Conservation (phyloP, 2,888 invertebrate species). For the Gerosis bhagava region DNA sequence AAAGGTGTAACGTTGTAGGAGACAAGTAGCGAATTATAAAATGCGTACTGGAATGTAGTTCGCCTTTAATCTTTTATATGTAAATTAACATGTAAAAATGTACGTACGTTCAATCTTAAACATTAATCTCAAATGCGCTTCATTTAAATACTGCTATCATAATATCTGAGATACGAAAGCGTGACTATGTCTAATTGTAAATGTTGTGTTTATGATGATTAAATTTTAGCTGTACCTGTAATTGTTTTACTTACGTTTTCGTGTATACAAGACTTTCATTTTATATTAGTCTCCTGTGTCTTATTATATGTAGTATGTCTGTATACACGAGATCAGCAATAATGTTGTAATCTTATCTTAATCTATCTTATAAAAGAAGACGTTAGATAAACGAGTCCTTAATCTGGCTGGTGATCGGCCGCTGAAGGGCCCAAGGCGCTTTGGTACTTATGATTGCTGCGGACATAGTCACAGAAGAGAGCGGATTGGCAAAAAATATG, state of each 20-base stretch:
- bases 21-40: slow-evolving; percentile 16
- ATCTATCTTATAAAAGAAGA: slow-evolving; percentile 13
- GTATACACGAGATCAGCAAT: no score
- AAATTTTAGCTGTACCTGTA: no score
- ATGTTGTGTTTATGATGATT: no score
- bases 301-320: no score
- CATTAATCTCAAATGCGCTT: neutral
- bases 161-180: no score
- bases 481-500: neutral
- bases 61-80: slow-evolving; percentile 33
- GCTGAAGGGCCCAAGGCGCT: slow-evolving; percentile 18
- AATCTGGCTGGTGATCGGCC: slow-evolving; percentile 19
- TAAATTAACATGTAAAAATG: slow-evolving; percentile 20
- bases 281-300: no score
- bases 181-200: no score
- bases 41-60: slow-evolving; percentile 35
- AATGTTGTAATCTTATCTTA: neutral
- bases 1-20: slow-evolving; percentile 4
- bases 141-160: no score
- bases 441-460: neutral
- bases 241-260: no score
- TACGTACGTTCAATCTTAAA: slow-evolving; percentile 9
- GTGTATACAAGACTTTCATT: no score
- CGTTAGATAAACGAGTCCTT: slow-evolving; percentile 17
- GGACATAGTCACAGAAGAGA: neutral